phyloP scores from a whole-genome alignment of 2,888 invertebrate genomes.

The Andrena fulva region DNA sequence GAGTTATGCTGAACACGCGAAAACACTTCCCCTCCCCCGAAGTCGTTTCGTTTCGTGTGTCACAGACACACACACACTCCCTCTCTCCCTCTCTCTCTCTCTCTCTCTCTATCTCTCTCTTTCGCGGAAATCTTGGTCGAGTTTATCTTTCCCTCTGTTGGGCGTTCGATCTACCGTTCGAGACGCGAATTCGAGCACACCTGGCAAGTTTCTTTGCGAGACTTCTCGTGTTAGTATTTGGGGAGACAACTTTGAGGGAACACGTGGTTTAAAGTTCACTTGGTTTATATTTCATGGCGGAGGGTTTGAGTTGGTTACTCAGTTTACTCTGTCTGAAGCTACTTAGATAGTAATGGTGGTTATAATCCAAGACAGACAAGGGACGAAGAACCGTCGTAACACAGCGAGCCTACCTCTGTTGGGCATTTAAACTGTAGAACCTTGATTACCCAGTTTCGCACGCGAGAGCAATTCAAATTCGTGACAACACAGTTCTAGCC shows the following conservation, averaged over 20 bases:
- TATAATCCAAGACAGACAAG: too few species aligned
- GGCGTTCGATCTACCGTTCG: slow-evolving; percentile 15
- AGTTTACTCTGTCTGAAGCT: too few species aligned
- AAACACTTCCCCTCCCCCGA: slow-evolving; percentile 28
- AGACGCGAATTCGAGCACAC: slow-evolving; percentile 1
- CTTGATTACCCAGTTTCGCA: too few species aligned
- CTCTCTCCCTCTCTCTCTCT: neutral
- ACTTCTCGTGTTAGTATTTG: neutral
- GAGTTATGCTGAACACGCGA: slow-evolving; percentile 54
- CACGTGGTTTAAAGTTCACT: neutral
- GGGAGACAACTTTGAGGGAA: neutral
- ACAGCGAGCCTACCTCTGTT: too few species aligned
- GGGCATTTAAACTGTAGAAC: too few species aligned
- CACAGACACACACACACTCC: neutral
- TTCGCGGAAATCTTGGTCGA: neutral
- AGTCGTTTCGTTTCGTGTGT: slow-evolving; percentile 16
- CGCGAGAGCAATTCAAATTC: too few species aligned
- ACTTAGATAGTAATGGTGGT: too few species aligned
- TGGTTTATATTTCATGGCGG: too few species aligned
- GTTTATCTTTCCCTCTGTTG: neutral
- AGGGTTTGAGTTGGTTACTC: too few species aligned
- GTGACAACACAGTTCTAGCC: neutral
- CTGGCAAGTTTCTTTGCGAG: neutral
- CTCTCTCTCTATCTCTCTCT: neutral
- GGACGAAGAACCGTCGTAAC: too few species aligned